Evolutionary conservation across 1,140 invertebrate species (phyloP), one percentile per base, ranked within the genome.

Genomic region (Latrodectus geometricus): DNA sequence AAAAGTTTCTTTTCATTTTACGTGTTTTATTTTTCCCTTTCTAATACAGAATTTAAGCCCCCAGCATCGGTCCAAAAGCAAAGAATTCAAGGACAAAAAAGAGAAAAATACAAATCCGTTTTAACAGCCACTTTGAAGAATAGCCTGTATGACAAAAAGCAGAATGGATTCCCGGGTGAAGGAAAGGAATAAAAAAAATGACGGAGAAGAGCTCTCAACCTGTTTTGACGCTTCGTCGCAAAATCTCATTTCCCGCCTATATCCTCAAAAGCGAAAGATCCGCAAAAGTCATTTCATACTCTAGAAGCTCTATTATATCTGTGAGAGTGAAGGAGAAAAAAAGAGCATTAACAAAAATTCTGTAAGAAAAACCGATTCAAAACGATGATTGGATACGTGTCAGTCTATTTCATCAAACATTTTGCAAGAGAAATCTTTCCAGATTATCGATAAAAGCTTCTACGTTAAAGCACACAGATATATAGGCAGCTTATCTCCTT

Each of bases 221-320:
- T 54, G 76, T 68, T 78, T 78, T 78, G 56, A 78, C 76, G 76
- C 76, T 78, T 78, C 76, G 76, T 78, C 76, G 76, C 61, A 48
- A 78, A 78, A 78, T 78, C 76, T 78, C 76, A 78, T 78, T 78
- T 78, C 61, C 76, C 75, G 50, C 61, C 21, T 35, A 20, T 65
- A 66, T 66, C 61, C 76, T 35, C 49, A 15, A 35, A 14, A 66
- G 56, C 50, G 50, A 49, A 35, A 23, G 54, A 14, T 17, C 61
- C 21, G 15, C 21, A 11, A 61, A 65, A 78, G 76, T 66, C 76
- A 78, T 78, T 78, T 78, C 61, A 78, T 68, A 78, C 76, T n/a
- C 76, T 78, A n/a, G 35, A 78, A 68, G 61, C 66, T 78, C 76
- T 78, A 78, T 78, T 78, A 78, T 35, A 35, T 35, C 35, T 35